Evolutionary conservation across 1,140 invertebrate genomes (phyloP).

Genomic region (Uloborus diversus): DNA sequence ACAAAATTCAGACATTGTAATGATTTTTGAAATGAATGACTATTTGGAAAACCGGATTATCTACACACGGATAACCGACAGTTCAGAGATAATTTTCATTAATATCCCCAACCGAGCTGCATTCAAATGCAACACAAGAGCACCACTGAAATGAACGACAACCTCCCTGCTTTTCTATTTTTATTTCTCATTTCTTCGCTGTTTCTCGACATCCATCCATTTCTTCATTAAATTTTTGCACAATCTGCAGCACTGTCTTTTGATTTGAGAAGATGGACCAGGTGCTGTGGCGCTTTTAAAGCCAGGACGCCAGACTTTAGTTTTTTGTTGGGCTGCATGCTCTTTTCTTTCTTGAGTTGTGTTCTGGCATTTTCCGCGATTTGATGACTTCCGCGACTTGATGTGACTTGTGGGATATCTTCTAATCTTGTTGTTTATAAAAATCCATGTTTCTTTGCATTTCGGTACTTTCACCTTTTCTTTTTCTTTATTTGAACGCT

Average conservation of each 20-base stretch:
- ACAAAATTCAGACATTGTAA: too few relatives aligned
- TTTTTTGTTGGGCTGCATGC: not conserved
- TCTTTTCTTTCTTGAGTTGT: constrained; percentile 13
- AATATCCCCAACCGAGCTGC: too few relatives aligned
- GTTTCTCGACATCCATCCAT: not conserved
- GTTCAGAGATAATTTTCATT: too few relatives aligned
- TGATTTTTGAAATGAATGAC: too few relatives aligned
- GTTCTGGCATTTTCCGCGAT: constrained; percentile 12
- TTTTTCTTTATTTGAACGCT: not conserved
- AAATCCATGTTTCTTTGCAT: not conserved
- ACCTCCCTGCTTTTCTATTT: not conserved
- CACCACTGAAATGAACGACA: too few relatives aligned
- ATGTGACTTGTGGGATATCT: too few relatives aligned
- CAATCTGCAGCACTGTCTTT: constrained; percentile 3
- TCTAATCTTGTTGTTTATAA: too few relatives aligned
- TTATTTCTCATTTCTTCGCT: not conserved
- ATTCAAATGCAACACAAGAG: too few relatives aligned
- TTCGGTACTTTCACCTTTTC: not conserved
- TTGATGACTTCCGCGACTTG: constrained; percentile 3
- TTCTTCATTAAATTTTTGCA: not conserved
- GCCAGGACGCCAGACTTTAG: not conserved
- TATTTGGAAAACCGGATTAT: too few relatives aligned
- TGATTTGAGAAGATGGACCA: constrained; percentile 12
- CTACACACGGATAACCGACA: too few relatives aligned
- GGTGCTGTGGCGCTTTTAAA: not conserved